Percentiles rank a stretch among this genome's conserved stretches.
Evolutionary conservation across 1,140 invertebrate genomes (phyloP).

Genomic region (Bradynema listronoti): DNA sequence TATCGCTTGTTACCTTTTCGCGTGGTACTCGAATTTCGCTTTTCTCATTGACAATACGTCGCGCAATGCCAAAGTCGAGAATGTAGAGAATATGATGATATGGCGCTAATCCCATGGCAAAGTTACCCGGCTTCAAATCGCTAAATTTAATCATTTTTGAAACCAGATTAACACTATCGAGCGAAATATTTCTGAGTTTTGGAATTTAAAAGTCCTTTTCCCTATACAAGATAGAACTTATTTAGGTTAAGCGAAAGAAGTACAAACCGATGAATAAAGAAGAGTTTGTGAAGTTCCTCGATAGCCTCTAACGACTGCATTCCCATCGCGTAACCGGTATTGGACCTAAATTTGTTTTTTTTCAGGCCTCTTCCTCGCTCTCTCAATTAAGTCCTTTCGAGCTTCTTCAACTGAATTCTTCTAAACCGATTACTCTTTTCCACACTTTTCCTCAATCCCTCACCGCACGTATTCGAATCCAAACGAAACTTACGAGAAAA

Average conservation of each 20-base stretch:
- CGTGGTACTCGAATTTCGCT: slow-evolving; percentile 16
- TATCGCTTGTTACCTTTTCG: slow-evolving; percentile 5
- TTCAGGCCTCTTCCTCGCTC: no score
- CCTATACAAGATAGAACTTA: background rate
- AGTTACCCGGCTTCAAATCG: slow-evolving; percentile 33
- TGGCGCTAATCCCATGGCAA: slow-evolving; percentile 22
- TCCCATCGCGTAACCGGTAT: slow-evolving; percentile 17
- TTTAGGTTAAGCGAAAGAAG: background rate
- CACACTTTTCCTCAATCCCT: background rate
- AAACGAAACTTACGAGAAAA: slow-evolving; percentile 10
- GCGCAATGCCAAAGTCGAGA: slow-evolving; percentile 29
- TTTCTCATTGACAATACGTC: slow-evolving; percentile 16
- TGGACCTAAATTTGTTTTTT: slow-evolving; percentile 3
- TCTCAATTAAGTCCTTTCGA: background rate
- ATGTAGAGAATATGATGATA: slow-evolving; percentile 9
- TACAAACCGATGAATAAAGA: slow-evolving; percentile 30
- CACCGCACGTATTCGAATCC: background rate
- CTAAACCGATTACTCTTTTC: background rate
- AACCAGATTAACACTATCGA: background rate
- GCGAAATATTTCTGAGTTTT: background rate
- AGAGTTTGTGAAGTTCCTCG: slow-evolving; percentile 17
- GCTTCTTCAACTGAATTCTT: background rate
- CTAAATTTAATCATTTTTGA: no score
- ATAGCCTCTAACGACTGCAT: slow-evolving; percentile 39
- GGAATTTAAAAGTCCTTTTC: background rate